Evolutionary conservation across 1,140 invertebrate species (phyloP).

Genomic region (Pseudobourletiella spinata): DNA sequence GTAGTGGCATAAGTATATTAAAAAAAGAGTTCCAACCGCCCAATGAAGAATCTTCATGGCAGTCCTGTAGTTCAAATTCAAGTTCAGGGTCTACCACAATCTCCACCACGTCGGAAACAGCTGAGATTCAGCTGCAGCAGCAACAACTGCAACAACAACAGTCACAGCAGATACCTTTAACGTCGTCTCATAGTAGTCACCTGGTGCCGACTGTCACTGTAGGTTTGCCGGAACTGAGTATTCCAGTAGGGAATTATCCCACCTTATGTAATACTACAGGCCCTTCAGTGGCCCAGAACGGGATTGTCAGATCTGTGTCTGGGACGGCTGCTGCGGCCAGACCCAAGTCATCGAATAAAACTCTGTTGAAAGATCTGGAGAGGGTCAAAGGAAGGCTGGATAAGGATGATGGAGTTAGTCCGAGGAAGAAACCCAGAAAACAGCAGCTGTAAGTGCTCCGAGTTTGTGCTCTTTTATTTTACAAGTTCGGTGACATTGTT

Average conservation of each 20-base stretch:
- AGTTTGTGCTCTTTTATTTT: slow-evolving; percentile 3
- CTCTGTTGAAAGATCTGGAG: slow-evolving; percentile 30
- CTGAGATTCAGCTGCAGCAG: slow-evolving; percentile 29
- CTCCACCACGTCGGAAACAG: slow-evolving; percentile 55
- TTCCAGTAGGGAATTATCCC: neutral
- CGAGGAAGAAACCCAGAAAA: slow-evolving; percentile 66
- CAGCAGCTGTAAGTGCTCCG: slow-evolving; percentile 58
- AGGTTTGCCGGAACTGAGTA: neutral
- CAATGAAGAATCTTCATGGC: slow-evolving; percentile 37
- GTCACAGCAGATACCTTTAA: slow-evolving; percentile 7
- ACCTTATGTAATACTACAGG: neutral
- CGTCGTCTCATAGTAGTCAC: neutral
- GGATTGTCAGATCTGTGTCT: slow-evolving; percentile 15
- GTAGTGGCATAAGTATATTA: slow-evolving; percentile 34
- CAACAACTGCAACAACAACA: too few relatives aligned
- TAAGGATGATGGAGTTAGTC: slow-evolving; percentile 51
- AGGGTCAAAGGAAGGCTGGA: slow-evolving; percentile 21
- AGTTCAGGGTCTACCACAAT: slow-evolving; percentile 60
- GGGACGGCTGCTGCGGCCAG: neutral
- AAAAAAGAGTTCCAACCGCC: slow-evolving; percentile 36
- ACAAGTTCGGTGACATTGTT: neutral
- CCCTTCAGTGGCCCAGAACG: slow-evolving; percentile 13
- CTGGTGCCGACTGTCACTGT: neutral
- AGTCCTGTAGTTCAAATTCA: slow-evolving; percentile 35
- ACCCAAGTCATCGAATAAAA: slow-evolving; percentile 8